Conservation (phyloP, 2,113 vertebrate species). For the Leucopsar rothschildi region DNA sequence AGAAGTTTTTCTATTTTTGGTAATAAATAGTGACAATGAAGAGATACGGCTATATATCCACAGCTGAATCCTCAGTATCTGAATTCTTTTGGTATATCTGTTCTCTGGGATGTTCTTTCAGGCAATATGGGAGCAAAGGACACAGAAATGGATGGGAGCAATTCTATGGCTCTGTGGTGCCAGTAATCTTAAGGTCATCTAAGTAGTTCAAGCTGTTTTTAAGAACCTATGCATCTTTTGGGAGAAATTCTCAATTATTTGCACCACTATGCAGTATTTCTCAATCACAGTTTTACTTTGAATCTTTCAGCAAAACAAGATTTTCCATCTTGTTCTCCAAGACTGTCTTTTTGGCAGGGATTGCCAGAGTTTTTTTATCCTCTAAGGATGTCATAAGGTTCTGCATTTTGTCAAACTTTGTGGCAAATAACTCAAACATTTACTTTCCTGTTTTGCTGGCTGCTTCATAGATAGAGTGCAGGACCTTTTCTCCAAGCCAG, state of each 20-base stretch:
- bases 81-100: neutral
- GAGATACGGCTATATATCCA: neutral
- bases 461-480: conserved; percentile 39
- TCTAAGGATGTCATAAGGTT: conserved; percentile 29
- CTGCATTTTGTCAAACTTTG: conserved; percentile 57
- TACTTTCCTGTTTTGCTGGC: conserved; percentile 36
- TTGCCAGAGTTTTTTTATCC: conserved; percentile 5
- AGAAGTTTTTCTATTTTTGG: neutral
- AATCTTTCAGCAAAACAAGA: neutral
- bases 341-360: conserved; percentile 40
- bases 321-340: conserved; percentile 48
- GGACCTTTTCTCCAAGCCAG: conserved; percentile 20
- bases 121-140: neutral
- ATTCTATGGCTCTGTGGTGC: neutral
- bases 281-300: neutral
- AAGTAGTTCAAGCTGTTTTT: neutral
- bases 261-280: neutral
- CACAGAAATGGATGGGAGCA: neutral
- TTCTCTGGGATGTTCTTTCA: neutral
- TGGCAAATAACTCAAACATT: conserved; percentile 52
- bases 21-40: neutral
- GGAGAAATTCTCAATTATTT: conserved; percentile 4
- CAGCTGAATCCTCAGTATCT: neutral
- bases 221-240: neutral
- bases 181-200: neutral